Base-by-base conservation (phyloP, 23 tunicate species). In the Halocynthia roretzi region DNA sequence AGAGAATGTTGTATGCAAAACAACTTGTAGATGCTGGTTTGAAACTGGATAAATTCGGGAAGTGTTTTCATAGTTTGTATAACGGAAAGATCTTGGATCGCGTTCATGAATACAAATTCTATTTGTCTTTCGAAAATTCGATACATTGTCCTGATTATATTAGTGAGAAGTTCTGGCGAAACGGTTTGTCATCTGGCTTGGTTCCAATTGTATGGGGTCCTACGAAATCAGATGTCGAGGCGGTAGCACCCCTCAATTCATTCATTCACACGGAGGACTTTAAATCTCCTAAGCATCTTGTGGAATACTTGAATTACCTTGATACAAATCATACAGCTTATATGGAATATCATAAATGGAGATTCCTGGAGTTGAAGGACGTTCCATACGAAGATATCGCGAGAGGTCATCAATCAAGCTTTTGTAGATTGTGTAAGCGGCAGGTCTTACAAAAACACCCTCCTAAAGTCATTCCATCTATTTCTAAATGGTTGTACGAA, bases 161-260 rank as follows among this genome's bases (percentile, higher is more conserved):
- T 66, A 83, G 85, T n/a, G 96, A 89, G 67, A 89, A 89, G 63
- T 83, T 89, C 64, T 83, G 88, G 96, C 63, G 85, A n/a, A 89
- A 89, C 56, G 62, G 76, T 8, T 66, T 83, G 7, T 75, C 73
- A 23, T 57, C 67, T 50, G 85, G 84, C 6, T 51, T 89, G 8
- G 83, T 89, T 8, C 96, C 96, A n/a, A 70, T 89, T 19, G 96
- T 89, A 18, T 89, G 83, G 84, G 96, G 96, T 21, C 96, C 96
- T 6, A 76, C 83, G 15, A 85, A 85, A 67, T 63, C 64, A 7
- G 88, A 89, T 60, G 88, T 89, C 6, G 51, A 66, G 57, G 82
- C 76, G 5, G 85, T 89, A 67, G 96, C 96, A 8, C 96, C 96
- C 8, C 88, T 80, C 18, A 83, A 89, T 53, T 89, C 96, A 40